Conservation (phyloP, 2,113 vertebrate species). For the Leucosticte australis region DNA sequence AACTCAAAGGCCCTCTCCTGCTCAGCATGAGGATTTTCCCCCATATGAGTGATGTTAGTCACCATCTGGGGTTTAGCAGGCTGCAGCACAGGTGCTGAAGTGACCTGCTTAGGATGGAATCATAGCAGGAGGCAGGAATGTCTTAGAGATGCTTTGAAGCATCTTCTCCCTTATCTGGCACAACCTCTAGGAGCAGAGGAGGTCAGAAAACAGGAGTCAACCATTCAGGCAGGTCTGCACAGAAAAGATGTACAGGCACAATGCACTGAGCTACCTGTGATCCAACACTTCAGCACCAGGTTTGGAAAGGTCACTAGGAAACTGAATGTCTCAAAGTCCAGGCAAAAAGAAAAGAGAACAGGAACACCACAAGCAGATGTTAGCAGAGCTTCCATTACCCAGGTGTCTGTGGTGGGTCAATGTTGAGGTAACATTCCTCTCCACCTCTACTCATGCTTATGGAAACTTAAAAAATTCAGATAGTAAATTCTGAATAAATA, state of each 20-base stretch:
- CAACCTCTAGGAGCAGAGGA: not conserved
- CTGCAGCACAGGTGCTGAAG: not conserved
- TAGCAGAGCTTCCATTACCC: conserved; percentile 70
- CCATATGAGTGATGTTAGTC: not conserved
- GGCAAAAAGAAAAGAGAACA: conserved; percentile 35
- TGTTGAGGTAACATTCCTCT: not conserved
- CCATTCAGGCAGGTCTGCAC: not conserved
- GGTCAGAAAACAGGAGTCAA: not conserved
- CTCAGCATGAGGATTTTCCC: not conserved
- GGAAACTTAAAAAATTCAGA: not conserved
- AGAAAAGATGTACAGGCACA: not conserved
- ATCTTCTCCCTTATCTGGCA: not conserved
- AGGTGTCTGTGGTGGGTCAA: not conserved
- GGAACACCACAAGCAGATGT: conserved; percentile 45
- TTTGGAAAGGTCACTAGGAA: conserved; percentile 58
- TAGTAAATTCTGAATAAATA: not conserved
- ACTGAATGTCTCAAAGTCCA: conserved; percentile 21
- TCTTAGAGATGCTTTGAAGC: not conserved
- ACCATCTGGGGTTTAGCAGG: not conserved
- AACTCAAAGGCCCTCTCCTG: not conserved
- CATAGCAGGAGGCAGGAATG: not conserved
- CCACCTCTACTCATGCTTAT: not conserved
- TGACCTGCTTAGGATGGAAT: not conserved
- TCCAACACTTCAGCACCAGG: conserved; percentile 45
- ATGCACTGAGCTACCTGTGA: not conserved